Evolutionary conservation across 1,140 invertebrate species (phyloP).

Genomic region (Gonioctena quinquepunctata): DNA sequence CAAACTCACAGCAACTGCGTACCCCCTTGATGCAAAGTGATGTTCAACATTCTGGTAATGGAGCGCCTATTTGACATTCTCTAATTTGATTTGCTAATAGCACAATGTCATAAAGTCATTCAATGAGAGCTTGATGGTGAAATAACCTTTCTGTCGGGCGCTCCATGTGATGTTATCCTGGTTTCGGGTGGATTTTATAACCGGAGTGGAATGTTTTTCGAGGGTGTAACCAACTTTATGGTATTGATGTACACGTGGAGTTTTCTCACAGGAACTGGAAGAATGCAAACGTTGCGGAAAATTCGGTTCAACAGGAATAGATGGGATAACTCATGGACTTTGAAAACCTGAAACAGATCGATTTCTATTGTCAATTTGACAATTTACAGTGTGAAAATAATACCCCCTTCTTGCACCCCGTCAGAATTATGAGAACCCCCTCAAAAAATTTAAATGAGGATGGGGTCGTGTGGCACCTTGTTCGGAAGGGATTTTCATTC

Average conservation of each 20-base stretch:
- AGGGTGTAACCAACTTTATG: not conserved
- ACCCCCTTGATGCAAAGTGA: not conserved
- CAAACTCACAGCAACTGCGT: too few species aligned
- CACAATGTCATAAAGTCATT: not conserved
- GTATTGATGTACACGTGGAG: not conserved
- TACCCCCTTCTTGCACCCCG: too few species aligned
- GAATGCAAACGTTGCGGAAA: not conserved
- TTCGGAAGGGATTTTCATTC: too few species aligned
- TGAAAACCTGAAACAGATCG: too few species aligned
- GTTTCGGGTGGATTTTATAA: not conserved
- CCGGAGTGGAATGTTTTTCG: not conserved
- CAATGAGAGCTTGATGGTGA: not conserved
- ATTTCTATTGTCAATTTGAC: too few species aligned
- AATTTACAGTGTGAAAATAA: too few species aligned
- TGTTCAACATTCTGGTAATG: not conserved
- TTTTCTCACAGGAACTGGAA: not conserved
- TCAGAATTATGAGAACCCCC: too few species aligned
- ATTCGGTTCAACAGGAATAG: too few species aligned
- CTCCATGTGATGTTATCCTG: not conserved
- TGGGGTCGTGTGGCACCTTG: too few species aligned
- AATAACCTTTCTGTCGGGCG: not conserved
- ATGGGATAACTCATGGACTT: too few species aligned
- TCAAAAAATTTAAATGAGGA: too few species aligned
- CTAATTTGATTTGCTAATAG: slow-evolving; percentile 12
- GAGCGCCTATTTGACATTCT: not conserved